A percentile compares a stretch with the other conserved stretches of the same genome.
Conservation (phyloP, 53 echinoderm and acorn worm genomes). For the Holothuria leucospilota region DNA sequence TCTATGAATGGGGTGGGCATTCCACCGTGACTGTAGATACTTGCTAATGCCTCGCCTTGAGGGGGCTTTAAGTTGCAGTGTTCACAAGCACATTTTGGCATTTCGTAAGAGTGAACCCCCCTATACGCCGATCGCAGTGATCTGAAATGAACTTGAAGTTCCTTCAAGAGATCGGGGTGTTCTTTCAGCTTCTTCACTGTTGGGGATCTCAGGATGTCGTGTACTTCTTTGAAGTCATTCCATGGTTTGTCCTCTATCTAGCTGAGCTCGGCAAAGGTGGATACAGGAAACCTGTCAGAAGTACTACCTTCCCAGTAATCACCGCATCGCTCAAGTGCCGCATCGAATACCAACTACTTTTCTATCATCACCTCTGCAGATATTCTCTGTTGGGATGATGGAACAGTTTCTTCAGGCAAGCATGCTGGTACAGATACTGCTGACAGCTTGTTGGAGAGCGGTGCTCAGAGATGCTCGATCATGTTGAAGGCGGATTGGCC, state of each 20-base stretch:
- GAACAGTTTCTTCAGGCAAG: neutral
- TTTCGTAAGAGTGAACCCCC: neutral
- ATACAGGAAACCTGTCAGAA: neutral
- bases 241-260: neutral
- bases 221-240: neutral
- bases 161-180: neutral
- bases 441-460: slow-evolving; percentile 1
- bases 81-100: neutral
- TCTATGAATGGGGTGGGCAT: too few species aligned
- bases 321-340: neutral
- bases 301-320: neutral
- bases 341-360: neutral
- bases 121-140: neutral
- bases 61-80: neutral
- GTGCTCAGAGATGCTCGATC: slow-evolving; percentile 6
- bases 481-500: slow-evolving; percentile 2
- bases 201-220: neutral
- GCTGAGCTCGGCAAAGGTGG: neutral
- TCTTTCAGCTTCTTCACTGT: slow-evolving; percentile 7
- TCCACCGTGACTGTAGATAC: too few species aligned
- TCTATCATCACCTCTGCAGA: neutral
- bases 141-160: neutral
- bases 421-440: neutral
- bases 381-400: neutral
- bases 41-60: too few species aligned